Conservation (phyloP, 2,113 vertebrate genomes). For the Phoenicopterus ruber region DNA sequence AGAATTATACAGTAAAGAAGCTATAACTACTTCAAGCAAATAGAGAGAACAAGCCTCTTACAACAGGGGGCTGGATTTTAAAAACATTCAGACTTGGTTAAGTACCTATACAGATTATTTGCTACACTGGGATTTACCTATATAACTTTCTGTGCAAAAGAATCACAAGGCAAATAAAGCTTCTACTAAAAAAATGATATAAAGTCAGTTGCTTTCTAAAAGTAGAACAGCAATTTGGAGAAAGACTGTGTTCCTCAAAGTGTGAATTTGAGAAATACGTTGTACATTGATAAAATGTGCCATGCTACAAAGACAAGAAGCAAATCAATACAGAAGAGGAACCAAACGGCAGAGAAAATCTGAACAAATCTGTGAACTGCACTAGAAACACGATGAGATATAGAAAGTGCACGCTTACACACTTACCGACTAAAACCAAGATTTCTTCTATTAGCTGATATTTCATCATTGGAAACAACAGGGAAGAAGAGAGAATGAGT, state of each 20-base stretch:
- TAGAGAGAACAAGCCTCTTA: background rate
- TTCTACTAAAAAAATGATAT: background rate
- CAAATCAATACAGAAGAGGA: background rate
- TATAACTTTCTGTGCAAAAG: background rate
- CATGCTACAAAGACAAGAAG: background rate
- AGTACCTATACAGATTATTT: background rate
- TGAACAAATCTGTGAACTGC: background rate
- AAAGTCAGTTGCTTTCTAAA: background rate
- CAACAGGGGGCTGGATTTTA: background rate
- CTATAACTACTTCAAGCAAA: background rate
- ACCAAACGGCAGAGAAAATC: background rate
- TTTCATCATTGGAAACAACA: background rate
- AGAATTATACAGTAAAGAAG: background rate
- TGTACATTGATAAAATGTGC: fast-evolving
- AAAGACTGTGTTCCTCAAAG: background rate
- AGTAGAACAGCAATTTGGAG: background rate
- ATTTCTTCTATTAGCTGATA: background rate
- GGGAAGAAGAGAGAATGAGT: background rate
- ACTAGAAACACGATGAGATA: background rate
- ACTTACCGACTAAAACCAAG: background rate
- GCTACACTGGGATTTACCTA: background rate
- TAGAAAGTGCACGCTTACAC: fast-evolving
- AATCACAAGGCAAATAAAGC: background rate
- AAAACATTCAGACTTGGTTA: background rate
- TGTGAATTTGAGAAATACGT: background rate